phyloP scores from a whole-genome alignment of 2,113 vertebrate species.

The Bos taurus region DNA sequence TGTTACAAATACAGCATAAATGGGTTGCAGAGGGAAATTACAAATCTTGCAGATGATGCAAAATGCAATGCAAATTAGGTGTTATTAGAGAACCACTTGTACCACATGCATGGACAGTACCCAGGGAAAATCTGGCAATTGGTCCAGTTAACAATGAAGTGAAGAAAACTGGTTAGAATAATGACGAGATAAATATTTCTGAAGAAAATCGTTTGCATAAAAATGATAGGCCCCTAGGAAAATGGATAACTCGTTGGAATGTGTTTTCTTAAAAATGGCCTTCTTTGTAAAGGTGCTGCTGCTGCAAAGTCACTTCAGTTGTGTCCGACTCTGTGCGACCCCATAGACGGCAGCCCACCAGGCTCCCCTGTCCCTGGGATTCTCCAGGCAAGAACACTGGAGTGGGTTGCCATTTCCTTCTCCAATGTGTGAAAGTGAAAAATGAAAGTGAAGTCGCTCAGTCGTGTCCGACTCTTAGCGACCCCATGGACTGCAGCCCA shows the following conservation, averaged over 20 bases:
- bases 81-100: background rate
- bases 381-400: too few relatives aligned
- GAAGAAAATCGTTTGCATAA: background rate
- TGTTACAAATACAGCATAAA: background rate
- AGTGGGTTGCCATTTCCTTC: too few relatives aligned
- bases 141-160: background rate
- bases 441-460: too few relatives aligned
- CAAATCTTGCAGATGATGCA: background rate
- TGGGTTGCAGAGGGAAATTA: background rate
- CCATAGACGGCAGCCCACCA: too few relatives aligned
- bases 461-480: too few relatives aligned
- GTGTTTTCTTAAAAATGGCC: background rate
- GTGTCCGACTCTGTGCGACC: too few relatives aligned
- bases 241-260: background rate
- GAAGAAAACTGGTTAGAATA: background rate
- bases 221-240: background rate
- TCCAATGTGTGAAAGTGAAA: too few relatives aligned
- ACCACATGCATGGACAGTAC: background rate
- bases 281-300: background rate
- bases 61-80: background rate
- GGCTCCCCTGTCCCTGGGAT: too few relatives aligned
- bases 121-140: background rate
- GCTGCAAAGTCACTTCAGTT: too few relatives aligned
- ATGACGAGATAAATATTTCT: background rate
- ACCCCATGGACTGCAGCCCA: too few relatives aligned